Evolutionary conservation across 2,113 vertebrate species (phyloP).

Genomic region (human): GRCh38 chr5:167499501-167500000

Average conservation of each 20-base stretch:
- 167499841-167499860: fast-evolving
- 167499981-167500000: too few species aligned
- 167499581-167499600: not conserved
- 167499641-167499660: not conserved
- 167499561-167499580: not conserved
- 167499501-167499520: not conserved
- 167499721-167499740: not conserved
- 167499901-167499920: not conserved
- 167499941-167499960: not conserved
- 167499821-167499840: not conserved
- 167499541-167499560: not conserved
- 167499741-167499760: not conserved
- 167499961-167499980: not conserved
- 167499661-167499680: not conserved
- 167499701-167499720: not conserved
- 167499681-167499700: not conserved
- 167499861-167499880: too few species aligned
- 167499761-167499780: not conserved
- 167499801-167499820: not conserved
- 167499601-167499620: not conserved
- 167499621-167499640: not conserved
- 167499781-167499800: not conserved
- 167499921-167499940: not conserved
- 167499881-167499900: not conserved
- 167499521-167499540: not conserved